Percentiles rank a stretch among this genome's conserved stretches.
Conservation (phyloP, 2,113 vertebrate species). For the Sinocyclocheilus grahami region DNA sequence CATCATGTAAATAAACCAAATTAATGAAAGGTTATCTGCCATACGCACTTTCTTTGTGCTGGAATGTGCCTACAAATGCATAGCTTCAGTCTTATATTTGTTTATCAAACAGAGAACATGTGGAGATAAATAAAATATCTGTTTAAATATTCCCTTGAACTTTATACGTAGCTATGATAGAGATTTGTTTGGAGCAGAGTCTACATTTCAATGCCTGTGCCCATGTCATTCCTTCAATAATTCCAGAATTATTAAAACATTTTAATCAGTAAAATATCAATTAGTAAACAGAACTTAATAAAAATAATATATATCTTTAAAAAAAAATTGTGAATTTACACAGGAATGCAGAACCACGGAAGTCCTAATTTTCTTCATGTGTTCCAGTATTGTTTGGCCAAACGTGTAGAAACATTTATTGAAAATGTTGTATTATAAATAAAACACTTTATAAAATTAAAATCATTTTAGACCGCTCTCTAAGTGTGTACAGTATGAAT, state of each 20-base stretch:
- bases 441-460: neutral
- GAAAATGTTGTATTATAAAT: neutral
- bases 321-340: no score
- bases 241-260: no score
- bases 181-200: neutral
- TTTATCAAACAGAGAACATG: constrained; percentile 6
- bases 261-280: neutral
- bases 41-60: neutral
- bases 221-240: no score
- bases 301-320: no score
- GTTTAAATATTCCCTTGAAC: neutral
- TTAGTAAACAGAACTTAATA: neutral
- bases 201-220: neutral
- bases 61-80: neutral
- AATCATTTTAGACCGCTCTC: neutral
- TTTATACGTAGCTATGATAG: neutral
- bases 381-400: neutral
- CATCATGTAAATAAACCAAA: neutral
- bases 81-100: constrained; percentile 1
- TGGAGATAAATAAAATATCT: neutral
- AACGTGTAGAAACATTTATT: neutral
- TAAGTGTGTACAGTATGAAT: no score
- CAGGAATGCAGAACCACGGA: neutral
- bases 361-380: neutral
- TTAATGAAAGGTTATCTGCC: neutral